Base-by-base conservation (phyloP, 2,888 invertebrate genomes). In the Parnassius glacialis region DNA sequence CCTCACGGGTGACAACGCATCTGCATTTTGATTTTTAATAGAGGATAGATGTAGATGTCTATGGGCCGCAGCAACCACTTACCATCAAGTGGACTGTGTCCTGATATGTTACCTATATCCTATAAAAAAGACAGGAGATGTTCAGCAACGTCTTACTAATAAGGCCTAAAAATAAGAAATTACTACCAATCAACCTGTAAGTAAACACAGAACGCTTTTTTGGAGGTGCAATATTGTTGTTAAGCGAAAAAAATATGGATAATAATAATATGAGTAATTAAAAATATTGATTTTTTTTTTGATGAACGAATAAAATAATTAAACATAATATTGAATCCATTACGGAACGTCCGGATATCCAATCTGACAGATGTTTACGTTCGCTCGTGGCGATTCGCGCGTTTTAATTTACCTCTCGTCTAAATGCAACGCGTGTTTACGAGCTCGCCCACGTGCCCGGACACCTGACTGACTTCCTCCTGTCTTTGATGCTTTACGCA, bases 381-480 rank as follows among this genome's bases (percentile, higher is more conserved):
- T 62, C 43, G 57, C 48, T 13, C 61, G 50, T 44, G n/a, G 50
- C 55, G 47, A 64, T 64, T 64, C 64, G 65, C 66, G 64, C 62
- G 59, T 63, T 70, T 62, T 57, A 64, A 65, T 67, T 60, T 61
- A 68, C 68, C 68, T 68, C 45, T 53, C 25, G 57, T 52, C 53
- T 44, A 56, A 56, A 56, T 56, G 51, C 57, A 54, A 45, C 54
- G 43, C 43, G 44, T 63, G 67, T 67, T 66, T 65, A 66, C 60
- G 52, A 50, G 60, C 43, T 48, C 45, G 55, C 34, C 62, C 16
- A 52, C 53, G 62, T 47, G 57, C 52, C 45, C 59, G 11, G 68
- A 65, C 68, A 70, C 71, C 70, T 71, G 67, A 65, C 65, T 62
- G 61, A 62, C 68, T 68, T 68, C 67, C 69, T 68, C 50, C 61